Base-by-base conservation (phyloP, 2,113 vertebrate genomes). In the Holacanthus passer region DNA sequence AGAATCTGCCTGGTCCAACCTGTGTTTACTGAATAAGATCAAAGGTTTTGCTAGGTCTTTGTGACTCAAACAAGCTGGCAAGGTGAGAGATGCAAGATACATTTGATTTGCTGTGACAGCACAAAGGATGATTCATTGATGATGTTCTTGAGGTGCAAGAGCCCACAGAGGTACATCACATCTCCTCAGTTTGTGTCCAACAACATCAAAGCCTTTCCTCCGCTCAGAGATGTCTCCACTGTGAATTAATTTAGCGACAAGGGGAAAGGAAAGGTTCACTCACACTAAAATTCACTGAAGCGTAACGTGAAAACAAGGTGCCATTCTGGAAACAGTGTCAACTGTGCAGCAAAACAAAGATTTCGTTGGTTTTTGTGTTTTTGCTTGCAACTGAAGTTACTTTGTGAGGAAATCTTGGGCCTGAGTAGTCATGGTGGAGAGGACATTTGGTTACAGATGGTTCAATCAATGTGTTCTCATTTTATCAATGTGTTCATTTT, bases 161-260 rank as follows among this genome's bases (percentile, higher is more conserved):
- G 74, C 32, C 68, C 56, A 58, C 56, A 80, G 74, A 86, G 66
- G 83, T 71, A 43, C 77, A 58, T 78, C 69, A 37, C 83, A 65
- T 82, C 63, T 67, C 64, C 62, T 65, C 58, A 64, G 83, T 56
- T 48, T 72, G 71, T 79, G 77, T 86, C 85, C 65, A 77, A 79
- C 55, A 58, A 74, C 79, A 85, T 91, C 89, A 94, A 88, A 88
- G 84, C 37, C 39, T 73, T 47, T 47, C 56, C 35, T 85, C 56
- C 32, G 71, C 83, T 77, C 84, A 47, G 53, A 41, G 64, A 73
- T 35, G 66, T 48, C 66, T 86, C 78, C 39, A 2, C 55, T 56
- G 65, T 65, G 63, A 92, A 80, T 87, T 69, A 2, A 83, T 87
- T 83, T 81, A 59, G 77, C 7, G 50, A 85, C 31, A 53, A 39